Evolutionary conservation across 1,140 invertebrate genomes (phyloP).

Genomic region (Amphibalanus amphitrite): DNA sequence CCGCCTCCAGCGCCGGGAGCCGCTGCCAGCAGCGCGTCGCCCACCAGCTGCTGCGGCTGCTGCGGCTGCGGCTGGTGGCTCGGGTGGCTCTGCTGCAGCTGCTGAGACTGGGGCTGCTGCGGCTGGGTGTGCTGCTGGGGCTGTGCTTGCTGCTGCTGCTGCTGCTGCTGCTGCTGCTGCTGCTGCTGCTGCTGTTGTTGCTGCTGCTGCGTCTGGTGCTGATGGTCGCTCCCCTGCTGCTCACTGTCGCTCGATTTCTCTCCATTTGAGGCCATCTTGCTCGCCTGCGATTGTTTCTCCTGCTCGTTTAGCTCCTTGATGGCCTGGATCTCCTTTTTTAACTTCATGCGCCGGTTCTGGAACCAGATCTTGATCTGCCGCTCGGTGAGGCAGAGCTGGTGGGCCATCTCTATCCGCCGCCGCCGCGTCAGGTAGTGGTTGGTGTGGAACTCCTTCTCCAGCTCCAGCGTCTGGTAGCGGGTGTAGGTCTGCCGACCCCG

Average conservation of each 20-base stretch:
- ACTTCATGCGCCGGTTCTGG: constrained; percentile 96
- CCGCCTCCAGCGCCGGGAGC: too few species aligned
- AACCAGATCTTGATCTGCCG: constrained; percentile 99
- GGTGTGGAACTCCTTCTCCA: constrained; percentile 99
- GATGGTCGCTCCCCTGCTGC: background rate
- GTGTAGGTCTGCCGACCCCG: constrained; percentile 94
- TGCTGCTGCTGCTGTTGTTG: background rate
- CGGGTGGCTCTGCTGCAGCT: too few species aligned
- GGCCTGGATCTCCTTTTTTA: constrained; percentile 94
- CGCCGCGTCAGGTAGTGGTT: constrained; percentile 96
- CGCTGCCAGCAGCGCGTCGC: too few species aligned
- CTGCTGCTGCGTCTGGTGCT: background rate
- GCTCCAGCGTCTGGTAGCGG: constrained; percentile 90
- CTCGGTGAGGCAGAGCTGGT: constrained; percentile 89
- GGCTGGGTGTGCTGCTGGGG: background rate
- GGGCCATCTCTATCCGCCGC: constrained; percentile 96
- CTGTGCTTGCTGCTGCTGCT: background rate
- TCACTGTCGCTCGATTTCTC: background rate
- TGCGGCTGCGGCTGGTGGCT: too few species aligned
- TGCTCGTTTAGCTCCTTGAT: background rate
- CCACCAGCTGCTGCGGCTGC: too few species aligned
- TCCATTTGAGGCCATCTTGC: background rate
- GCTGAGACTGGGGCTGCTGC: too few species aligned
- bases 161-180: background rate
- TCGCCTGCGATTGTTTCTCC: background rate